Conservation (phyloP, 2,797 vertebrate species). For the Enteromius mattozi region DNA sequence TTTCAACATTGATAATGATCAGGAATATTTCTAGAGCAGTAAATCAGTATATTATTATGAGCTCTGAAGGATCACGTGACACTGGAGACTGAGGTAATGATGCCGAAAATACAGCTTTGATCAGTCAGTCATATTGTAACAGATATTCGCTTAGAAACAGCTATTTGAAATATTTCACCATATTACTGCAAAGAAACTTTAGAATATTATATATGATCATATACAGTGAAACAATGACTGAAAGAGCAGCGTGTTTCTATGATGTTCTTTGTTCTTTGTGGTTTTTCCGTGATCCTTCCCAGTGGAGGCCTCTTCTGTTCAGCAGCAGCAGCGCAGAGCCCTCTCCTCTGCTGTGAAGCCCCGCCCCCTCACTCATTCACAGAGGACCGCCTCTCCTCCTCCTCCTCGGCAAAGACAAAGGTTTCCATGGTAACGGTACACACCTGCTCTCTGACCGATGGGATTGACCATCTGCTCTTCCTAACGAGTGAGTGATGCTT, state of each 20-base stretch:
- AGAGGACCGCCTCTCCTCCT: constrained; percentile 41
- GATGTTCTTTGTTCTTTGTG: not conserved
- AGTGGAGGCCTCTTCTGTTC: not conserved
- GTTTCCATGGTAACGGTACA: constrained; percentile 78
- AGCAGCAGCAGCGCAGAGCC: not conserved
- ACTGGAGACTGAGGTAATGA: not conserved
- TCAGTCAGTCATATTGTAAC: too few relatives aligned
- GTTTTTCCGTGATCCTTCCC: not conserved
- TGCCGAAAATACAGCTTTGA: not conserved
- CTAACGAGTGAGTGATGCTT: not conserved
- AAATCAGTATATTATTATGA: not conserved
- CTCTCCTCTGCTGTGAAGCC: not conserved
- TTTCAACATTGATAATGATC: not conserved
- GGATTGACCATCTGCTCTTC: constrained; percentile 27
- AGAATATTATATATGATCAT: too few relatives aligned
- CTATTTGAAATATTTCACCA: too few relatives aligned
- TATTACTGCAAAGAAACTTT: too few relatives aligned
- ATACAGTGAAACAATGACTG: too few relatives aligned
- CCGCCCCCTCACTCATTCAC: not conserved
- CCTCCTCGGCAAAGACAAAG: constrained; percentile 72
- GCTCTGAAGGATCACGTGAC: not conserved
- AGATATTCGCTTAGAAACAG: too few relatives aligned
- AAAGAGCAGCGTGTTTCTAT: too few relatives aligned
- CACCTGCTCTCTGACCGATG: constrained; percentile 61
- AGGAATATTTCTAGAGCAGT: not conserved